These are phyloP conservation scores for Ormia ochracea DNA, from an alignment of 2,888 invertebrate genomes.

Conservation along the genomic window DNA sequence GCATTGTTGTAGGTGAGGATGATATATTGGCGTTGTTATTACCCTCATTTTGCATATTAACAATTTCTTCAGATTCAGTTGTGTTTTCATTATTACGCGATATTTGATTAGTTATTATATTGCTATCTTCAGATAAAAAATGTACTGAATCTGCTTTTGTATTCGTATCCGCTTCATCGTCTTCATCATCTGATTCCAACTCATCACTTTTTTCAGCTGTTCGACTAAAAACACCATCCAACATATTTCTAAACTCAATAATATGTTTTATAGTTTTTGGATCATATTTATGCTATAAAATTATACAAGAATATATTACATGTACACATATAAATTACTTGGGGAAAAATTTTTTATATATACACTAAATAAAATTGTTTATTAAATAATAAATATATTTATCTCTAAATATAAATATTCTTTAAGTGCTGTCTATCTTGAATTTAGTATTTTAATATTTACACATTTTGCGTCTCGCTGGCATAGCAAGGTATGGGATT, in stretches of 20 bases:
- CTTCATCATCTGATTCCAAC: conserved; percentile 53
- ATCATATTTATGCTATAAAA: conserved; percentile 73
- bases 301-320: background rate
- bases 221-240: conserved; percentile 72
- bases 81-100: background rate
- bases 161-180: conserved; percentile 31
- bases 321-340: too few species aligned
- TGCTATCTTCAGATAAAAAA: background rate
- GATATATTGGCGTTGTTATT: conserved; percentile 40
- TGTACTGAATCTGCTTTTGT: background rate
- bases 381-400: too few species aligned
- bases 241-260: conserved; percentile 71
- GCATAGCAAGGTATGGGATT: too few species aligned
- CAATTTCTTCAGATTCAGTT: background rate
- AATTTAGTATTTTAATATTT: too few species aligned
- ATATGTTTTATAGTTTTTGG: conserved; percentile 70
- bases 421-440: too few species aligned
- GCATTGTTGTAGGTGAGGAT: conserved; percentile 52
- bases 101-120: background rate
- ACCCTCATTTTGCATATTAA: conserved; percentile 8
- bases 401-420: too few species aligned
- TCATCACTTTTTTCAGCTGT: conserved; percentile 57
- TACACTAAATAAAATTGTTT: too few species aligned
- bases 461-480: too few species aligned
- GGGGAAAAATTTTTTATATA: too few species aligned